Evolutionary conservation across 2,888 invertebrate species (phyloP), one percentile per base, ranked within the genome.

Genomic region (Drosophila birchii): DNA sequence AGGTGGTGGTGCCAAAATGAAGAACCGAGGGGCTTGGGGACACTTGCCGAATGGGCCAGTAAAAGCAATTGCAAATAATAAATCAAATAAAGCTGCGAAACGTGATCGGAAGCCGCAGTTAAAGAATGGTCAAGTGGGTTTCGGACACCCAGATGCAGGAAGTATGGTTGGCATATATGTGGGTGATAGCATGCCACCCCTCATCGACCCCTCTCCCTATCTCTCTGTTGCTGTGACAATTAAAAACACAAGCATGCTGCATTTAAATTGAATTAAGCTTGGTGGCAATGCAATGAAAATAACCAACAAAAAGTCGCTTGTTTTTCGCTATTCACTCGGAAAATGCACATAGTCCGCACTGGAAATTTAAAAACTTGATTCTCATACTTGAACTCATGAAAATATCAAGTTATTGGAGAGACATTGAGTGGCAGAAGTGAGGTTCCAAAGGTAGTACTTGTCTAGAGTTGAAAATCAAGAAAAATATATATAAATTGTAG

Each of bases 11-110:
- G 29, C 43, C 29, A 66, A 66, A 63, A 55, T 55, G 56, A 76
- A 55, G 43, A 18, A 38, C 6, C 3, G 23, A 6, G 29, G 12
- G 29, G 47, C 45, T 45, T n/a, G 45, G 47, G 51, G n/a, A 49
- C 32, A 49, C 49, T 49, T 55, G 9, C 9, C 44, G 44, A 45
- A 12, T 34, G 60, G 60, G 26, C 43, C 63, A 55, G 59, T 54
- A 59, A 74, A 71, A 78, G 60, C 75, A 75, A 70, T 75, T 75
- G 81, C 55, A 75, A 71, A 70, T 58, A 81, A 76, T 81, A 81
- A 81, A 86, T 81, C 81, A 81, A 78, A 84, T 86, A 87, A 86
- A 84, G 66, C 79, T 78, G 85, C 67, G 51, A 69, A 84, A 81
- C 81, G 85, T 81, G 81, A 84, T 86, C 85, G 76, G 78, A 78